A percentile compares a stretch with the other conserved stretches of the same genome.
Evolutionary conservation across 2,888 invertebrate species (phyloP).

Genomic region (Dromius quadrimaculatus): DNA sequence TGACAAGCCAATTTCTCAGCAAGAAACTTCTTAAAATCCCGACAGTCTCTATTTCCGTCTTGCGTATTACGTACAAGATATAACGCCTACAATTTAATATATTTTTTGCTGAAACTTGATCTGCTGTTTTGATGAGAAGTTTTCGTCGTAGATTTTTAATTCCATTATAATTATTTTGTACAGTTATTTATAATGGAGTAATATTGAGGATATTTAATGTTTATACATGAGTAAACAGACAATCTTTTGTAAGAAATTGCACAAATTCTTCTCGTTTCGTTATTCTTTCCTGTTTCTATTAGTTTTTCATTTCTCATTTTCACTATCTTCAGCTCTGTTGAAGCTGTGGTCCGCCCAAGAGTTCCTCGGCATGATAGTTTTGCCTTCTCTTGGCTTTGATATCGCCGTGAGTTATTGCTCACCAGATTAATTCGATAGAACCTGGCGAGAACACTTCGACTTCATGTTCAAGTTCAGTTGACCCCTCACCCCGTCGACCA

Average conservation of each 20-base stretch:
- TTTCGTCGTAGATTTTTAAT: too few species aligned
- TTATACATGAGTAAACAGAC: too few species aligned
- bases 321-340: neutral
- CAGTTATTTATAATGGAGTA: too few species aligned
- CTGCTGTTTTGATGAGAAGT: too few species aligned
- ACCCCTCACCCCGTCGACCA: constrained; percentile 15
- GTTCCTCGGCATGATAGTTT: neutral
- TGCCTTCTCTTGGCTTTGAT: neutral
- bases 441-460: neutral
- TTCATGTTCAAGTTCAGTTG: constrained; percentile 31
- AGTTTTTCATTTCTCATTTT: constrained; percentile 3
- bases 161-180: too few species aligned
- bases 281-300: neutral
- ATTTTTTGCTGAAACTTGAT: too few species aligned
- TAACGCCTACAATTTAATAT: constrained; percentile 61
- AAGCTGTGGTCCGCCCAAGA: neutral
- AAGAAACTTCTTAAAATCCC: constrained; percentile 58
- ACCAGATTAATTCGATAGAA: constrained; percentile 29
- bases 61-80: too few species aligned
- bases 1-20: constrained; percentile 60
- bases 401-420: constrained; percentile 21
- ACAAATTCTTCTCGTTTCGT: neutral
- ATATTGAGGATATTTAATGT: too few species aligned
- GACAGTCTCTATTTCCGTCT: constrained; percentile 55
- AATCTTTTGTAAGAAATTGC: too few species aligned